Evolutionary conservation across 2,888 invertebrate genomes (phyloP).

Genomic region (Papilio demoleus): DNA sequence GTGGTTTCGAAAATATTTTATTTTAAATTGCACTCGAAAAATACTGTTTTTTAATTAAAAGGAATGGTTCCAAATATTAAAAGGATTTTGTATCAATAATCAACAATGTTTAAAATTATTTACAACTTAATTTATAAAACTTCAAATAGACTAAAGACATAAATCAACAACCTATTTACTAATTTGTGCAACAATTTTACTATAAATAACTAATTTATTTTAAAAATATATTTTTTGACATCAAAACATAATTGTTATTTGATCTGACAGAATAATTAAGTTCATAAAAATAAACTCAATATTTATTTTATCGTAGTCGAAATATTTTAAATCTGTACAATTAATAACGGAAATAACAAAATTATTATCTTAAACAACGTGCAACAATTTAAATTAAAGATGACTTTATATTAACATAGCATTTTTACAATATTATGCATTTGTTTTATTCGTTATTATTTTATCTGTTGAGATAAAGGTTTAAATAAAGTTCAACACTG

Average conservation of each 20-base stretch:
- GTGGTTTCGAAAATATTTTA: constrained; percentile 51
- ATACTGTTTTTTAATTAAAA: constrained; percentile 60
- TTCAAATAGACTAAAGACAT: constrained; percentile 51
- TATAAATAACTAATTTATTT: constrained; percentile 41
- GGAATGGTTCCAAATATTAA: constrained; percentile 44
- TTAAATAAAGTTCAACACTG: constrained; percentile 22
- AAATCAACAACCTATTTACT: constrained; percentile 49
- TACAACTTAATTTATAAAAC: constrained; percentile 57
- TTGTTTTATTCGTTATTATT: neutral
- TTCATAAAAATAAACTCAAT: neutral
- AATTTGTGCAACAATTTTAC: constrained; percentile 48
- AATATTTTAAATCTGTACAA: neutral
- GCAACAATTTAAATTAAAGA: constrained; percentile 4
- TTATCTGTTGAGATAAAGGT: neutral
- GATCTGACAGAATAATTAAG: neutral
- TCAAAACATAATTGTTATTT: constrained; percentile 21
- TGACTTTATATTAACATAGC: neutral
- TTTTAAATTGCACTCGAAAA: constrained; percentile 75
- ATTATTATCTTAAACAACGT: neutral
- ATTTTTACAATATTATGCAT: constrained; percentile 2
- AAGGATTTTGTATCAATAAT: constrained; percentile 44
- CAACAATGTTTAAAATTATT: constrained; percentile 51
- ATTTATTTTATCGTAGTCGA: neutral
- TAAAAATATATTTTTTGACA: constrained; percentile 17
- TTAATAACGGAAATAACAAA: neutral